Evolutionary conservation across 2,113 vertebrate genomes (phyloP).

Genomic region (Sclerurus mexicanus): DNA sequence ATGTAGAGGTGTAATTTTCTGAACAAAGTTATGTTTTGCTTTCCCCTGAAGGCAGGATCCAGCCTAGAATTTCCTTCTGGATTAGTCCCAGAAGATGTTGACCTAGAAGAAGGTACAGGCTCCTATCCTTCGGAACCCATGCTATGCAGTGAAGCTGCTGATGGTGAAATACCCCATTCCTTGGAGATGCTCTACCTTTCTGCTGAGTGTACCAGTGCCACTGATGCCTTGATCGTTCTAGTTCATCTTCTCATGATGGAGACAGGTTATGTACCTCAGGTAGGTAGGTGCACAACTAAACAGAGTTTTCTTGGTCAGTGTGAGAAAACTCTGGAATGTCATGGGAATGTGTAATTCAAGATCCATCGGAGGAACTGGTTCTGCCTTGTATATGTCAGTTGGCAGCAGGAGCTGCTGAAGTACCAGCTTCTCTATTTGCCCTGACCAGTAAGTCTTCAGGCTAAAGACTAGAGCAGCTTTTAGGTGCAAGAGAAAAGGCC

Average conservation of each 20-base stretch:
- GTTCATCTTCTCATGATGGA: conserved; percentile 91
- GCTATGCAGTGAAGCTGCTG: conserved; percentile 87
- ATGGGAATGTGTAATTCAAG: neutral
- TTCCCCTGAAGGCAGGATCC: conserved; percentile 64
- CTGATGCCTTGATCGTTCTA: conserved; percentile 83
- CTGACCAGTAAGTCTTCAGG: neutral
- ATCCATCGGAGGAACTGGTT: neutral
- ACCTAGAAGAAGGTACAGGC: conserved; percentile 53
- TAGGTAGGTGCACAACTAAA: conserved; percentile 72
- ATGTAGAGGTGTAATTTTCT: neutral
- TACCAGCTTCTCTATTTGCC: neutral
- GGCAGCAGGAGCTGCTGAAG: neutral
- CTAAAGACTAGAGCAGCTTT: neutral
- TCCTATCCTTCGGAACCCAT: conserved; percentile 81
- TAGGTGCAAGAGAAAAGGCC: neutral
- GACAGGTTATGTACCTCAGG: conserved; percentile 87
- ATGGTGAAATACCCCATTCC: conserved; percentile 85
- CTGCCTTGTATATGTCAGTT: neutral
- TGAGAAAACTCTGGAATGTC: neutral
- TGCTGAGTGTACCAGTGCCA: conserved; percentile 69
- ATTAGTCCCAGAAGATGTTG: conserved; percentile 38
- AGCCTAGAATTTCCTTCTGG: conserved; percentile 49
- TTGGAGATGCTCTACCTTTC: conserved; percentile 83
- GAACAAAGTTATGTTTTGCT: neutral
- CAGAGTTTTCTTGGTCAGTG: neutral